These are phyloP conservation scores for Leucozona laternaria DNA, from an alignment of 2,888 invertebrate genomes.

Conservation along the genomic window DNA sequence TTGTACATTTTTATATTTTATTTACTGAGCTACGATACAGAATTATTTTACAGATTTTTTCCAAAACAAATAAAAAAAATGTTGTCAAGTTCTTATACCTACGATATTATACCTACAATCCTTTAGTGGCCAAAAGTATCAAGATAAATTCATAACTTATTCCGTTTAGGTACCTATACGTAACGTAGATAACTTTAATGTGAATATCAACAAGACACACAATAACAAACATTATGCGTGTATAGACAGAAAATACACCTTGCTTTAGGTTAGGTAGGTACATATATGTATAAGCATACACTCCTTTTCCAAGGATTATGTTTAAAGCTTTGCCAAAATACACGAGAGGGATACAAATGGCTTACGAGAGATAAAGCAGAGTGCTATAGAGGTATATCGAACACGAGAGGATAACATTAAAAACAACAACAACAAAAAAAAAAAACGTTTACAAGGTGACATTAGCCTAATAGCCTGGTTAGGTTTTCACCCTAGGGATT, in stretches of 20 bases:
- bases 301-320: slow-evolving; percentile 57
- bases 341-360: slow-evolving; percentile 59
- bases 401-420: slow-evolving; percentile 46
- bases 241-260: slow-evolving; percentile 5
- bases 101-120: neutral
- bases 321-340: slow-evolving; percentile 60
- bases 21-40: too few relatives aligned
- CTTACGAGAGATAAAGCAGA: slow-evolving; percentile 61
- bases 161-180: neutral
- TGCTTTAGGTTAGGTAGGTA: neutral
- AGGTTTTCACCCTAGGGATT: slow-evolving; percentile 20
- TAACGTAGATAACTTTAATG: neutral
- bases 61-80: neutral
- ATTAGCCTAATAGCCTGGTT: slow-evolving; percentile 44
- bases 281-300: slow-evolving; percentile 31
- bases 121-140: slow-evolving; percentile 15
- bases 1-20: too few relatives aligned
- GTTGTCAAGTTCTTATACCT: neutral
- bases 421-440: slow-evolving; percentile 11
- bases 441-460: slow-evolving; percentile 31
- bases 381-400: slow-evolving; percentile 40
- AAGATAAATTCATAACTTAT: slow-evolving; percentile 24
- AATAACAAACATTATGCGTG: slow-evolving; percentile 14
- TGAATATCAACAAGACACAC: slow-evolving; percentile 5
- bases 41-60: neutral